Percentiles rank a stretch among this genome's conserved stretches.
Conservation (phyloP, 2,797 vertebrate species). For the Phylloscopus collybita region DNA sequence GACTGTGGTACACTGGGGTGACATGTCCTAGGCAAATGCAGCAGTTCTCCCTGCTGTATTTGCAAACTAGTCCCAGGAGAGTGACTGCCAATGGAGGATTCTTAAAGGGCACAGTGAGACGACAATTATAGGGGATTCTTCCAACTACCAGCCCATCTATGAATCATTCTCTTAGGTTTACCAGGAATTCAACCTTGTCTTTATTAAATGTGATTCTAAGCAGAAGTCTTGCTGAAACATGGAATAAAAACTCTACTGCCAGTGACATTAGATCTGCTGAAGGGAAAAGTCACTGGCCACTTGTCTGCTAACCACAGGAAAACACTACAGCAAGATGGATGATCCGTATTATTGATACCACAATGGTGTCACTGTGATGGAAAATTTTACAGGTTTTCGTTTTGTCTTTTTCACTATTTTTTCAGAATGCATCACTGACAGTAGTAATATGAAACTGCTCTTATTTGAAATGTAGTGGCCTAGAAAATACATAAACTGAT, state of each 20-base stretch:
- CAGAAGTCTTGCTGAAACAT: background rate
- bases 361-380: background rate
- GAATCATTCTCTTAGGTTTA: background rate
- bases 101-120: background rate
- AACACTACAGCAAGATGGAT: background rate
- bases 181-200: background rate
- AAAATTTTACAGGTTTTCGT: background rate
- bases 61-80: background rate
- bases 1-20: background rate
- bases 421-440: background rate
- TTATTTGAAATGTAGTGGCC: background rate
- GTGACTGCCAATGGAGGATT: background rate
- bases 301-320: background rate
- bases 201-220: background rate
- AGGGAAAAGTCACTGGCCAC: background rate
- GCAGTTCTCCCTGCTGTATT: background rate
- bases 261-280: background rate
- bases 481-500: constrained; percentile 32
- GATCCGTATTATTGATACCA: background rate
- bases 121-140: background rate
- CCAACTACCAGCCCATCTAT: background rate
- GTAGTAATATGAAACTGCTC: background rate
- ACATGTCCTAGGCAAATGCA: background rate
- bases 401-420: background rate
- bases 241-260: background rate